Percentiles rank a stretch among this genome's conserved stretches.
Evolutionary conservation across 2,888 invertebrate genomes (phyloP).

Genomic region (Ptychoptera albimana): DNA sequence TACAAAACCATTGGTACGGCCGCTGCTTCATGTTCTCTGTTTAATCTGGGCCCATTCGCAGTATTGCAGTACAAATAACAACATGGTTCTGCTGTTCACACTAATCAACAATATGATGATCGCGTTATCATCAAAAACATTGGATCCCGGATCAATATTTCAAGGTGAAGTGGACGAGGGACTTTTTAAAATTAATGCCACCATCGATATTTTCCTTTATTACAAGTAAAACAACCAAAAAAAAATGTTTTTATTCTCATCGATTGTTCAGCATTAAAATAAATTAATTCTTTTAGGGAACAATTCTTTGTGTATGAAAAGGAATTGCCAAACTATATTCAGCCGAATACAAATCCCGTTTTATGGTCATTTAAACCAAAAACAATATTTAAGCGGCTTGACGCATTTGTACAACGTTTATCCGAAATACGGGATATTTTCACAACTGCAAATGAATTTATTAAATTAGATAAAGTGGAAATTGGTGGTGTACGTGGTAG

Average conservation of each 20-base stretch:
- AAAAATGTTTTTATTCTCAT: neutral
- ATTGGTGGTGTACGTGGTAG: conserved; percentile 54
- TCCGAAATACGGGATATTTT: conserved; percentile 51
- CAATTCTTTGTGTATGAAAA: neutral
- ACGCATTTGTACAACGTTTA: conserved; percentile 45
- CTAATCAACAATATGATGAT: conserved; percentile 72
- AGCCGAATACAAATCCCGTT: conserved; percentile 16
- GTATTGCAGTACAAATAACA: conserved; percentile 49
- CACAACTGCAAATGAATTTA: conserved; percentile 61
- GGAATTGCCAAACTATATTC: neutral
- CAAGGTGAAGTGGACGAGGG: conserved; percentile 74
- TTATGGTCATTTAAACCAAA: conserved; percentile 59
- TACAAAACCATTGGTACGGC: conserved; percentile 38
- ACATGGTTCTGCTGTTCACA: conserved; percentile 54
- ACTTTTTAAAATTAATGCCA: conserved; percentile 38
- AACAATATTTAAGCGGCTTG: conserved; percentile 50
- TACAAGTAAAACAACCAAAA: conserved; percentile 34
- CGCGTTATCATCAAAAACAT: conserved; percentile 48
- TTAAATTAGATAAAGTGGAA: conserved; percentile 74
- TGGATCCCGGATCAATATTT: conserved; percentile 69
- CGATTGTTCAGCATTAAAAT: neutral
- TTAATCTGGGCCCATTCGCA: conserved; percentile 73
- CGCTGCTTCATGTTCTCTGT: conserved; percentile 64
- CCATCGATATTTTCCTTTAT: conserved; percentile 34
- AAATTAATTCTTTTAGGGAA: neutral